Percentiles rank a stretch among this genome's conserved stretches.
Evolutionary conservation across 2,113 vertebrate genomes (phyloP).

Genomic region (Ovibos moschatus): DNA sequence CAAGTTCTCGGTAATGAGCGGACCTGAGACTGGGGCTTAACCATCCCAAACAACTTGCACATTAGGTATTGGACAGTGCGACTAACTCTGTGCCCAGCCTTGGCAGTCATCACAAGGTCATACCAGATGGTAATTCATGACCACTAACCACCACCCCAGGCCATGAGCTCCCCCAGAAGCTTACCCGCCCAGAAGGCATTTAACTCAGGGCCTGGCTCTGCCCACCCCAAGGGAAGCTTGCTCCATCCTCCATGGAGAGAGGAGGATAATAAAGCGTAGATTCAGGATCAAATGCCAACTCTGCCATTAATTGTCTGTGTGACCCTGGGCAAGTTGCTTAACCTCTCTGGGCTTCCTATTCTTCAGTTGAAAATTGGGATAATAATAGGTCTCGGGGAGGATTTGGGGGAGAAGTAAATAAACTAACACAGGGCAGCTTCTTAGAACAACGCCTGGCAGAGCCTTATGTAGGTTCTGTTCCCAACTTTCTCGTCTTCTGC

Average conservation of each 20-base stretch:
- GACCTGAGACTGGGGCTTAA: no score
- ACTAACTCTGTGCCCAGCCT: rapidly evolving
- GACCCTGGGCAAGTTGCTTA: not conserved
- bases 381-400: not conserved
- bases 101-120: not conserved
- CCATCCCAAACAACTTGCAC: rapidly evolving
- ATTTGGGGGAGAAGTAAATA: not conserved
- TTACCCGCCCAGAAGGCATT: not conserved
- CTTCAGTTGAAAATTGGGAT: not conserved
- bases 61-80: not conserved
- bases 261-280: not conserved
- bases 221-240: rapidly evolving
- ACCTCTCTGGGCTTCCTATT: not conserved
- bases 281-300: not conserved
- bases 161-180: not conserved
- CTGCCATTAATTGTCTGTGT: not conserved
- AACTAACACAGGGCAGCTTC: rapidly evolving
- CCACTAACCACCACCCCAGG: rapidly evolving
- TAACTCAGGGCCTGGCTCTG: not conserved
- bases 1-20: not conserved
- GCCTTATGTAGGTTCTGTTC: not conserved
- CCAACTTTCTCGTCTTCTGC: not conserved
- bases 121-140: not conserved
- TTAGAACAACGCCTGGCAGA: not conserved
- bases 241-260: not conserved